These are phyloP conservation scores for Notarius quadriscutis DNA, from an alignment of 2,113 vertebrate genomes.

Conservation along the genomic window DNA sequence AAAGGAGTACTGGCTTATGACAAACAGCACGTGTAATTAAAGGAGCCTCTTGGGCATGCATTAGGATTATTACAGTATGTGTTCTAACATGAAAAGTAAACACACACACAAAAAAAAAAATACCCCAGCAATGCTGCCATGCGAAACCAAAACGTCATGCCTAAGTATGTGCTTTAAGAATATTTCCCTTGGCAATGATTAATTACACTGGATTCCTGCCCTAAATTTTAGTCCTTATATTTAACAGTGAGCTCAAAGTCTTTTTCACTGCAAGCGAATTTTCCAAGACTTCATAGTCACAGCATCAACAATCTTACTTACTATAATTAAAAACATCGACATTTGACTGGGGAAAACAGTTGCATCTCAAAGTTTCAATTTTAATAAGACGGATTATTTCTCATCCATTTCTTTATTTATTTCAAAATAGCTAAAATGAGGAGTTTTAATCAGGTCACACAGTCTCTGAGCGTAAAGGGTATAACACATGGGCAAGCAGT, in stretches of 20 bases:
- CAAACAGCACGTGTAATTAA: slow-evolving; percentile 32
- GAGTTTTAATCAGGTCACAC: neutral
- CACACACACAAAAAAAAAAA: neutral
- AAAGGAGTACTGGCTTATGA: slow-evolving; percentile 22
- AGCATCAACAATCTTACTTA: neutral
- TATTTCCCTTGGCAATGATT: neutral
- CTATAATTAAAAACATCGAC: neutral
- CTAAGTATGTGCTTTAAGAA: neutral
- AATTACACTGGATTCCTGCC: neutral
- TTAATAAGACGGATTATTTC: neutral
- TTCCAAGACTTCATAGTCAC: neutral
- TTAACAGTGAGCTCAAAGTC: neutral
- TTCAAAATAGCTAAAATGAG: neutral
- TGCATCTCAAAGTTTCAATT: neutral
- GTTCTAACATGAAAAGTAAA: slow-evolving; percentile 18
- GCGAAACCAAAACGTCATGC: neutral
- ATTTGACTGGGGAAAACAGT: neutral
- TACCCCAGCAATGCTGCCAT: neutral
- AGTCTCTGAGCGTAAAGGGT: slow-evolving; percentile 7
- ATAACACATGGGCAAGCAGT: neutral
- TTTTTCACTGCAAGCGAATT: neutral
- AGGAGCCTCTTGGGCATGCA: neutral
- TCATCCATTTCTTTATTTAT: neutral
- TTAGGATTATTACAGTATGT: slow-evolving; percentile 18
- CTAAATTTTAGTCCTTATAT: neutral